Evolutionary conservation across 2,797 vertebrate species (phyloP), one percentile per base, ranked within the genome.

Genomic region (Furcifer pardalis): DNA sequence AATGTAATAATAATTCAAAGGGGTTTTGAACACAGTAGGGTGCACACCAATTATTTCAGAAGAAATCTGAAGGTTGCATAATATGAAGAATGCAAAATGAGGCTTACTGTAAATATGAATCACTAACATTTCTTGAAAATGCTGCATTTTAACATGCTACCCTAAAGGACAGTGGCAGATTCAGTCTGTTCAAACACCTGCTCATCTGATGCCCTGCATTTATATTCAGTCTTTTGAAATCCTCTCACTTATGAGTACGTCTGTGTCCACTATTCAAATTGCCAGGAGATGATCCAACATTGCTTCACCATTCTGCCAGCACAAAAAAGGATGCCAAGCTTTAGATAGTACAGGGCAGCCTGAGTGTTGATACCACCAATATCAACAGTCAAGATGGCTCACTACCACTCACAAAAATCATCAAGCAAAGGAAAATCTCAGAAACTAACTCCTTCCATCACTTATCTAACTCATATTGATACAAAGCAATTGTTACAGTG

Each of bases 1-100:
- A 21, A 89, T 23, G n/a, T n/a, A n/a, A n/a, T n/a, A n/a, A 86
- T 52, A 77, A 91, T 87, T 89, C 84, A 89, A 89, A 91, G 82
- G 30, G 40, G 40, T 79, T 90, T 86, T 89, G 69, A 92, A 86
- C 82, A 87, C 84, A 69, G 73, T 49, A 81, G 81, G 87, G 30
- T 86, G 30, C 66, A 59, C n/a, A 21, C 37, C 77, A 89, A 84
- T 91, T 91, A 91, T 87, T 89, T 91, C 40, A 86, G 78, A 89
- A 4, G 2, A 80, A 90, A 86, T 1, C 3, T 21, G 10, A 0
- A 0, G 62, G 1, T 77, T 78, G 40, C 2, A 82, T 82, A 80
- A 59, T 23, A n/a, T 13, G 19, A 44, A 77, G 89, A 83, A 21
- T n/a, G 2, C 60, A 78, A 82, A 84, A 75, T 86, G 85, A 89